Conservation (phyloP, 2,797 vertebrate species). For the Bovichtus diacanthus region DNA sequence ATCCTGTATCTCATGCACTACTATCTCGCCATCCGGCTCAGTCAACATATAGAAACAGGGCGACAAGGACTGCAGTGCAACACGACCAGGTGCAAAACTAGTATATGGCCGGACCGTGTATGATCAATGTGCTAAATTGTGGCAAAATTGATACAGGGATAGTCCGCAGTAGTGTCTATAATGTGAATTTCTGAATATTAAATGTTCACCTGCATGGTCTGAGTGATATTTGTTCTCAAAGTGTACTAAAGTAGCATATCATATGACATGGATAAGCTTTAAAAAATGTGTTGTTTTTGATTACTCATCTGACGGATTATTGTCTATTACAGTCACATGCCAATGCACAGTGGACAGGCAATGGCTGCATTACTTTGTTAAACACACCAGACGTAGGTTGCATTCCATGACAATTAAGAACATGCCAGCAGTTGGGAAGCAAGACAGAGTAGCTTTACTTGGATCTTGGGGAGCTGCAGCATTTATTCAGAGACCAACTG, state of each 20-base stretch:
- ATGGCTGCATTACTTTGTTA: no score
- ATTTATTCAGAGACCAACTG: no score
- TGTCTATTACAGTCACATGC: no score
- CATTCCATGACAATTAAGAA: no score
- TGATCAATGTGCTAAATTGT: not conserved
- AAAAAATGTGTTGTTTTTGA: no score
- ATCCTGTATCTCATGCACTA: slow-evolving; percentile 12
- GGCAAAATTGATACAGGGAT: not conserved
- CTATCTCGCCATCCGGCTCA: slow-evolving; percentile 32
- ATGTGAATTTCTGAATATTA: not conserved
- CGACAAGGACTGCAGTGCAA: slow-evolving; percentile 1
- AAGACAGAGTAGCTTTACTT: no score
- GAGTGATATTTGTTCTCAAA: not conserved
- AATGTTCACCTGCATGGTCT: not conserved
- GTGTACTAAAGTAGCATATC: not conserved
- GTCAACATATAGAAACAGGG: slow-evolving; percentile 19
- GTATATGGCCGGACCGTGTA: not conserved
- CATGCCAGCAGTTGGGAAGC: no score
- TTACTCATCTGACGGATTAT: no score
- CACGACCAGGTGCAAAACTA: not conserved
- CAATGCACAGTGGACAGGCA: no score
- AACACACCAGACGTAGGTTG: no score
- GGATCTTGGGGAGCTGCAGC: no score
- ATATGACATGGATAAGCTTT: not conserved
- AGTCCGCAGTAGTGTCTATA: not conserved